Evolutionary conservation across 2,797 vertebrate genomes (phyloP).

Genomic region (Argya squamiceps): DNA sequence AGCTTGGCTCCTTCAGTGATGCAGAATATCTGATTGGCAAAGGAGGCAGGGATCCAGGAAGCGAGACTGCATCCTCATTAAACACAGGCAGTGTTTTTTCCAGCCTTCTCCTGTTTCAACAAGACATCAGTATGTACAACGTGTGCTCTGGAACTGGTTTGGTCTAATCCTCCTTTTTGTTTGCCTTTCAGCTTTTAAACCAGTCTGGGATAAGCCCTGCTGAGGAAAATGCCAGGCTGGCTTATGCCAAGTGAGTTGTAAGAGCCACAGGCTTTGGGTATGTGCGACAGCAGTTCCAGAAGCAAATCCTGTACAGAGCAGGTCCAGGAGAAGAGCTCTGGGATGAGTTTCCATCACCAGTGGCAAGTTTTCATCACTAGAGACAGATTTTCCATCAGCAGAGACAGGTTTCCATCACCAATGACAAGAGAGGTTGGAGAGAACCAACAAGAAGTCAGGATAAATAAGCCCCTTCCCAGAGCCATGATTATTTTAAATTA

Average conservation of each 20-base stretch:
- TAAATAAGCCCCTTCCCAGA: neutral
- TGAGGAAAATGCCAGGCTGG: neutral
- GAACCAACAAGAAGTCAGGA: neutral
- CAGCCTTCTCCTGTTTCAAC: neutral
- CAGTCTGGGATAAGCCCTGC: neutral
- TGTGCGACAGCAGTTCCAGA: neutral
- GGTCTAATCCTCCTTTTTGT: neutral
- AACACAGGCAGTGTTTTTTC: neutral
- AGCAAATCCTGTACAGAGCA: neutral
- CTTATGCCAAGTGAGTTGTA: neutral
- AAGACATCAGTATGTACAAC: neutral
- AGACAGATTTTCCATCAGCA: neutral
- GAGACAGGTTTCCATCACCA: neutral
- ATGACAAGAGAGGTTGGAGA: neutral
- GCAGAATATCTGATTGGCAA: neutral
- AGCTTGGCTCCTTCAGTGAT: neutral
- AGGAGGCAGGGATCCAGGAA: neutral
- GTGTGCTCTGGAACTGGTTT: neutral
- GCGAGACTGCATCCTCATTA: neutral
- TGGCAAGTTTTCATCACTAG: neutral
- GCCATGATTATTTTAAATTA: neutral
- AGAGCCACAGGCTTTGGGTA: neutral
- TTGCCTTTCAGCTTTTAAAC: neutral
- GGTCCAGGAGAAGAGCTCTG: neutral
- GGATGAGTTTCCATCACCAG: neutral